phyloP scores from a whole-genome alignment of 2,113 vertebrate genomes.

The Psammodynastes pulverulentus region DNA sequence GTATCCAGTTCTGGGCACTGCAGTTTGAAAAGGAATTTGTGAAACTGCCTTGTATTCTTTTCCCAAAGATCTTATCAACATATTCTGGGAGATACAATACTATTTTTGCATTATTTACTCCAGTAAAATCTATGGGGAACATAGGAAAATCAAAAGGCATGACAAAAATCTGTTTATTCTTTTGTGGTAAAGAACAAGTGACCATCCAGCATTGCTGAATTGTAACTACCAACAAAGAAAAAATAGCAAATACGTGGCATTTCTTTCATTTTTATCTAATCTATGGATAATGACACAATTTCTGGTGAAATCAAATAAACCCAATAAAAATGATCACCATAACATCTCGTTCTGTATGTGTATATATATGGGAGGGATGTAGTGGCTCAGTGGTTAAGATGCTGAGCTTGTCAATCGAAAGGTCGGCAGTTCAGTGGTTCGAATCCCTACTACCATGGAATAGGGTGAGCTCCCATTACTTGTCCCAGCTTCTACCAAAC shows the following conservation, averaged over 20 bases:
- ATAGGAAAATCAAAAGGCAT: not conserved
- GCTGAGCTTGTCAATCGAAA: no score
- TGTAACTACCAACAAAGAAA: not conserved
- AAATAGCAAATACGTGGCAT: not conserved
- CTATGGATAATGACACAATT: no score
- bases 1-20: not conserved
- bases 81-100: not conserved
- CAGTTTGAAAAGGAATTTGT: not conserved
- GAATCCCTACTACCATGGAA: no score
- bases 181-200: no score
- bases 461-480: no score
- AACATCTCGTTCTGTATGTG: no score
- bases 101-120: not conserved
- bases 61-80: not conserved
- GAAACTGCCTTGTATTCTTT: not conserved
- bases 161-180: not conserved
- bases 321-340: no score
- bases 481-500: no score
- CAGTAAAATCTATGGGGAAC: not conserved
- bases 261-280: not conserved
- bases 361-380: not conserved
- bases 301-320: no score
- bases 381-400: no score
- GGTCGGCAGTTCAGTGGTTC: no score
- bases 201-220: not conserved